Evolutionary conservation across 2,888 invertebrate genomes (phyloP), one percentile per base, ranked within the genome.

Genomic region (Caenorhabditis uteleia): DNA sequence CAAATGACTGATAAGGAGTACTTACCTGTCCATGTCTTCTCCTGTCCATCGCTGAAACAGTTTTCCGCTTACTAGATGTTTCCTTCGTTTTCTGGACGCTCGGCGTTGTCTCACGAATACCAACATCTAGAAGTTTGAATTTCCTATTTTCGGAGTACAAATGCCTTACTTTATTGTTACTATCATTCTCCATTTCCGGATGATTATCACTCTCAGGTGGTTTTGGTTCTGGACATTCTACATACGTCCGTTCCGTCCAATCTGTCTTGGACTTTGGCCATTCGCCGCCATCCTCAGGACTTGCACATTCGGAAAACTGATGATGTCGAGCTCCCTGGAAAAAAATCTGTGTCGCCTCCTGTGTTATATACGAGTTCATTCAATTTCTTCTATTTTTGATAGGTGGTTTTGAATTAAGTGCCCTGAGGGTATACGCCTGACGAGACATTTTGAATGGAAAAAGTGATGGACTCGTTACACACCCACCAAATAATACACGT

Each of bases 1-100:
- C n/a, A n/a, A n/a, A n/a, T n/a, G n/a, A n/a, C n/a, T n/a, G n/a
- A n/a, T n/a, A n/a, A n/a, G n/a, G n/a, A n/a, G n/a, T n/a, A 20
- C 38, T 33, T 29, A 77, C 78, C 71, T 60, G 44, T 80, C 80
- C 77, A 80, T 68, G 57, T 80, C 80, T 45, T 80, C 80, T 34
- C 80, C 80, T 10, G 73, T 77, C 80, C 80, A 80, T 36, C 74
- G 75, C 42, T 73, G 66, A 54, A 80, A 80, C 49, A 80, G 39
- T 43, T 78, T 78, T 7, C 77, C 77, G 16, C 70, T 67, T 40
- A 77, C 61, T 26, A 71, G 43, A 50, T 60, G 66, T 68, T 70
- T 70, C 43, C 73, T 60, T 48, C 70, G 66, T 65, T 62, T 62
- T 18, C 71, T 47, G 18, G 74, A 74, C 18, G 65, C 69, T 39